Evolutionary conservation across 2,888 invertebrate genomes (phyloP).

Genomic region (Heliconius hortense): DNA sequence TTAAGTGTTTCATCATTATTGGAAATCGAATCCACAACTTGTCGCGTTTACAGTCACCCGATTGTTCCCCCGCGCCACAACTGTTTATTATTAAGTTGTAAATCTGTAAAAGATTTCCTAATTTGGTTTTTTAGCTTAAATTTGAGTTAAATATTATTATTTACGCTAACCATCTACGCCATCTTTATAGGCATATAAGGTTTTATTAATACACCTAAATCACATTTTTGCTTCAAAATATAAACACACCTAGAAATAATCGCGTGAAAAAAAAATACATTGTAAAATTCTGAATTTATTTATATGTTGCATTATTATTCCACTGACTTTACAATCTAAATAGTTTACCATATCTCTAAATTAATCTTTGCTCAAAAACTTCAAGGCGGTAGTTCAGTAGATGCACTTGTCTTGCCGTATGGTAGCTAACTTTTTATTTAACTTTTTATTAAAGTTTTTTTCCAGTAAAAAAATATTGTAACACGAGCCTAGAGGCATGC

Average conservation of each 20-base stretch:
- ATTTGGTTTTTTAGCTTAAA: too few species aligned
- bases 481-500: conserved; percentile 75
- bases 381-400: conserved; percentile 47
- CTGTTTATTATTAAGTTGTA: not conserved
- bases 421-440: conserved; percentile 65
- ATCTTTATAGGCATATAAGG: too few species aligned
- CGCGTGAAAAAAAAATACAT: too few species aligned
- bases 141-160: too few species aligned
- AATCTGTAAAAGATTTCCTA: too few species aligned
- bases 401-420: conserved; percentile 66
- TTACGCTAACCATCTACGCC: too few species aligned
- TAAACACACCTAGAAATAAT: too few species aligned
- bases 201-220: too few species aligned
- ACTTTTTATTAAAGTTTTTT: conserved; percentile 66
- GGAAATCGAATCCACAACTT: not conserved
- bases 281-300: too few species aligned
- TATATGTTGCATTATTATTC: too few species aligned
- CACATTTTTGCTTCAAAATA: too few species aligned
- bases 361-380: conserved; percentile 50
- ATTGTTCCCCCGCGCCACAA: not conserved
- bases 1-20: not conserved
- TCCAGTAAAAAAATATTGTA: conserved; percentile 58
- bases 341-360: not conserved
- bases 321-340: not conserved
- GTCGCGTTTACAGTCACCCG: not conserved